phyloP scores from a whole-genome alignment of 37 sponge, comb jelly and placozoan genomes.

The Spongilla lacustris region DNA sequence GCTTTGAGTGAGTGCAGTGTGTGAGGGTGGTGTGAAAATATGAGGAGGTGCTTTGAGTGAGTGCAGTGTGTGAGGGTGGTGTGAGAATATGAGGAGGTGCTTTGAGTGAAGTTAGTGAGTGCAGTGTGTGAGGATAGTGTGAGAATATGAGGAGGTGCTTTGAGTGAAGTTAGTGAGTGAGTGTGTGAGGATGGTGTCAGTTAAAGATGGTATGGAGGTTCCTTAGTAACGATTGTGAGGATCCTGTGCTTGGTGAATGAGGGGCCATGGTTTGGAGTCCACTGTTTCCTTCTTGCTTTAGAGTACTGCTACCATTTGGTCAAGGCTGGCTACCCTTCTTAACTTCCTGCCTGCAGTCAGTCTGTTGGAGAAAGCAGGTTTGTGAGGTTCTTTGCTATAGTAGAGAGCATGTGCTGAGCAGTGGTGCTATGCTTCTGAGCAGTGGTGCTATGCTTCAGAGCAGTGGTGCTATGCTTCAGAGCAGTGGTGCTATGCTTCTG shows the following conservation, averaged over 20 bases:
- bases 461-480: too few relatives aligned
- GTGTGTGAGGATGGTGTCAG: not conserved
- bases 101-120: not conserved
- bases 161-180: not conserved
- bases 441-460: too few relatives aligned
- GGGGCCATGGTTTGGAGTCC: too few relatives aligned
- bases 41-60: not conserved
- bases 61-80: not conserved
- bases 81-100: not conserved
- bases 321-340: slow-evolving; percentile 78
- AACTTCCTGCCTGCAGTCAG: slow-evolving; percentile 75
- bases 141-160: not conserved
- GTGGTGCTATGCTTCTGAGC: too few relatives aligned
- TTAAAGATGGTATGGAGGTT: too few relatives aligned
- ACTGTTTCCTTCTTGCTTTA: slow-evolving; percentile 9
- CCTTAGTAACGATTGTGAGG: too few relatives aligned
- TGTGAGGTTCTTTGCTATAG: not conserved
- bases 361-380: slow-evolving; percentile 24
- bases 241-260: too few relatives aligned
- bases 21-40: not conserved
- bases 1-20: not conserved
- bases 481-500: too few relatives aligned
- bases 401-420: too few relatives aligned
- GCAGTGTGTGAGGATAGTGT: not conserved
- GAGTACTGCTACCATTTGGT: slow-evolving; percentile 78